phyloP scores from a whole-genome alignment of 2,888 invertebrate species.

The Tipula helvola region DNA sequence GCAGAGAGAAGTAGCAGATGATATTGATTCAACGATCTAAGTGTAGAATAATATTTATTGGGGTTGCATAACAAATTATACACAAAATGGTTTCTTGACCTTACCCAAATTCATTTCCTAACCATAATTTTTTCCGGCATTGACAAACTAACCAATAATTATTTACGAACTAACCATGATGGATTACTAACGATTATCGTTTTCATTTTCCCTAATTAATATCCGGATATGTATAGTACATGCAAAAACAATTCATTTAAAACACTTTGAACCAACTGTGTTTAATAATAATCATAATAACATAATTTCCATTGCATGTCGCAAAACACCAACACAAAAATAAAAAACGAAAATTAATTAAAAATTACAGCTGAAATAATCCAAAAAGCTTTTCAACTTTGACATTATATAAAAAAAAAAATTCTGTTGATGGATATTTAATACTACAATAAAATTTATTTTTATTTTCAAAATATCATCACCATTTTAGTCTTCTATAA shows the following conservation, averaged over 20 bases:
- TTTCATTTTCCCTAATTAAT: background rate
- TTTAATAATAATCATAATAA: background rate
- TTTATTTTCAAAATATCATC: constrained; percentile 4
- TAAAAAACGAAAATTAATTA: background rate
- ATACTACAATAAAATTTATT: background rate
- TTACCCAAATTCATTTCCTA: background rate
- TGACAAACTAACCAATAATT: background rate
- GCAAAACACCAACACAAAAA: background rate
- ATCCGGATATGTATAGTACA: background rate
- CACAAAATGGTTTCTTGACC: background rate
- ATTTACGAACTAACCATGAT: background rate
- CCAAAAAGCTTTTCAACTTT: background rate
- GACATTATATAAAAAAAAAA: background rate
- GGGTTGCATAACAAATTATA: background rate
- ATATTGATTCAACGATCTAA: background rate
- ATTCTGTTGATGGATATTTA: background rate
- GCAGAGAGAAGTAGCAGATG: background rate
- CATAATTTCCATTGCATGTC: background rate
- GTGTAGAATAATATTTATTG: background rate
- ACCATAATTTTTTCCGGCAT: background rate
- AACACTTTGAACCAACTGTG: background rate
- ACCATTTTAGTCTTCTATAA: background rate
- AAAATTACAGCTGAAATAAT: background rate
- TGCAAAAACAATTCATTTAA: background rate
- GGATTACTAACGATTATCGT: background rate